These are phyloP conservation scores for Zophobas atratus DNA, from an alignment of 1,140 invertebrate species.

Conservation along the genomic window DNA sequence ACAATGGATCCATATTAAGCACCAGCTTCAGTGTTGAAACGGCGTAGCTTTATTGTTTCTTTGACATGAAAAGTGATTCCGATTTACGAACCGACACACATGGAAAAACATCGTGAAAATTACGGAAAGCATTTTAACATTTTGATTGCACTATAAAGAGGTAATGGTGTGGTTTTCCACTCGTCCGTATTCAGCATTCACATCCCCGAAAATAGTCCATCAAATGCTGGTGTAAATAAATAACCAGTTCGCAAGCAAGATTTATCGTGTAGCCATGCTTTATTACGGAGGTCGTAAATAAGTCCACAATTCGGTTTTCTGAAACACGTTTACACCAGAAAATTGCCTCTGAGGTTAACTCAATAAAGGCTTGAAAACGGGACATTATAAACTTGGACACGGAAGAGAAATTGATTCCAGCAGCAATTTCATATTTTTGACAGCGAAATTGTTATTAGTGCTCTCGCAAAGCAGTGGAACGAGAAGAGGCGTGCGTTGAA, in stretches of 20 bases:
- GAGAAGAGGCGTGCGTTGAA: too few relatives aligned
- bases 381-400: constrained; percentile 1
- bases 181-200: constrained; percentile 29
- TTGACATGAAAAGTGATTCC: constrained; percentile 47
- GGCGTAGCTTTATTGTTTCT: constrained; percentile 45
- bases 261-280: constrained; percentile 56
- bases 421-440: constrained; percentile 3
- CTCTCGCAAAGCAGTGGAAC: too few relatives aligned
- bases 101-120: constrained; percentile 43
- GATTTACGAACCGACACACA: constrained; percentile 41
- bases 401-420: constrained; percentile 28
- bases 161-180: constrained; percentile 32
- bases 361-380: constrained; percentile 21
- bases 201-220: constrained; percentile 52
- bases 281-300: constrained; percentile 59
- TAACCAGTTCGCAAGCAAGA: constrained; percentile 53
- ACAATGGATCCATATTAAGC: constrained; percentile 42
- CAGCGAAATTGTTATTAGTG: too few relatives aligned
- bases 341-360: constrained; percentile 38
- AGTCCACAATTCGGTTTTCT: constrained; percentile 58
- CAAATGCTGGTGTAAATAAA: constrained; percentile 59
- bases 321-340: constrained; percentile 39
- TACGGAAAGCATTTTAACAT: constrained; percentile 30
- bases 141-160: constrained; percentile 37
- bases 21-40: constrained; percentile 22